A percentile compares a stretch with the other conserved stretches of the same genome.
These are phyloP conservation scores for Typhlichthys subterraneus DNA, from an alignment of 2,797 vertebrate genomes.

Conservation along the genomic window DNA sequence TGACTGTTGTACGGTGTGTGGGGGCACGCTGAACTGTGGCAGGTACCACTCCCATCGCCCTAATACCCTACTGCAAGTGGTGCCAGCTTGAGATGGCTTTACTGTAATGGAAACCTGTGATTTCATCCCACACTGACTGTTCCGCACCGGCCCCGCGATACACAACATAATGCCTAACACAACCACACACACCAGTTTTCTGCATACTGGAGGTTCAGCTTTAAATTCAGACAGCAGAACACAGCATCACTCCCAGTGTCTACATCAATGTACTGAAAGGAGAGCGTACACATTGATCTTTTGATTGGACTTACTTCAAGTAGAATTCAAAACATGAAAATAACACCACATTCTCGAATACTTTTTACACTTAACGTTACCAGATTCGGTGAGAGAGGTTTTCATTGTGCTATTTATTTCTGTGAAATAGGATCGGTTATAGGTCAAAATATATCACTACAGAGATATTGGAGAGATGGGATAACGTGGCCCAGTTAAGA, in stretches of 20 bases:
- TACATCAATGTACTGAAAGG: constrained; percentile 23
- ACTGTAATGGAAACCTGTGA: constrained; percentile 65
- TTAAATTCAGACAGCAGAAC: not conserved
- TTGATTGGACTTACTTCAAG: too few species aligned
- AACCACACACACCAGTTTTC: constrained; percentile 33
- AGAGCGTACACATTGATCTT: too few species aligned
- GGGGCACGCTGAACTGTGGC: constrained; percentile 44
- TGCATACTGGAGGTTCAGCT: constrained; percentile 2
- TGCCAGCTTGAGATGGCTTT: constrained; percentile 16
- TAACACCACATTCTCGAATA: too few species aligned
- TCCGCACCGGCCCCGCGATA: constrained; percentile 19
- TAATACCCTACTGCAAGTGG: constrained; percentile 46
- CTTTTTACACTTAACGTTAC: too few species aligned
- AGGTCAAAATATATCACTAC: too few species aligned
- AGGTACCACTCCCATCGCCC: constrained; percentile 44
- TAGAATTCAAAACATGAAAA: too few species aligned
- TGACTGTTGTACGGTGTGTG: constrained; percentile 38
- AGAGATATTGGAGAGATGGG: too few species aligned
- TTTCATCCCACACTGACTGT: constrained; percentile 46
- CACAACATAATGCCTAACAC: constrained; percentile 23
- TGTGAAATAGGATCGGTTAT: too few species aligned
- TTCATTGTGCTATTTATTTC: too few species aligned
- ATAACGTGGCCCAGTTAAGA: too few species aligned
- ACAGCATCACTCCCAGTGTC: constrained; percentile 21
- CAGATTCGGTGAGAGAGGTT: too few species aligned